phyloP scores from a whole-genome alignment of 2,797 vertebrate genomes.

The Tangara arthus region DNA sequence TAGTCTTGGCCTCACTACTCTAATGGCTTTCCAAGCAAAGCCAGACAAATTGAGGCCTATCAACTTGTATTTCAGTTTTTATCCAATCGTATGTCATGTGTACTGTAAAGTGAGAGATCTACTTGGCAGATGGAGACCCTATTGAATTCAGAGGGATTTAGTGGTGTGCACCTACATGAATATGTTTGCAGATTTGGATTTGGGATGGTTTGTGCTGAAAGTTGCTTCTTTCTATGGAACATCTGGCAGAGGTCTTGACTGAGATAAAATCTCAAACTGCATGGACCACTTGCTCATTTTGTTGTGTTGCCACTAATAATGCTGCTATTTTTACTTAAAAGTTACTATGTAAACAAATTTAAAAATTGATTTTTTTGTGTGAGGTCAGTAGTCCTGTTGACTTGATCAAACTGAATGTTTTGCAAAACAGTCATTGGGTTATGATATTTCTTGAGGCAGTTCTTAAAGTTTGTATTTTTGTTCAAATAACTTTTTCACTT shows the following conservation, averaged over 20 bases:
- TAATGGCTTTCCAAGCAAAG: conserved; percentile 11
- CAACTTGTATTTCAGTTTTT: conserved; percentile 21
- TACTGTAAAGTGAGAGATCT: background rate
- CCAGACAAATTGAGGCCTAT: conserved; percentile 36
- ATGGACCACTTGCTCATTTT: background rate
- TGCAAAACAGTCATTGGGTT: background rate
- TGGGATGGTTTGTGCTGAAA: background rate
- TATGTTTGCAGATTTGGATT: background rate
- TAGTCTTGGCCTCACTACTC: background rate
- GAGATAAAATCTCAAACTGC: conserved; percentile 18
- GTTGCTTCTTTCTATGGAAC: conserved; percentile 41
- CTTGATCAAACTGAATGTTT: background rate
- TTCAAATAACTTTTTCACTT: background rate
- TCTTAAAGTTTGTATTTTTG: background rate
- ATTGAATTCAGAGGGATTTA: background rate
- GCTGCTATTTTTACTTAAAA: conserved; percentile 32
- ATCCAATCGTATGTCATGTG: background rate
- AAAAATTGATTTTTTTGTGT: conserved; percentile 5
- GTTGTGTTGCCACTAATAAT: conserved; percentile 1
- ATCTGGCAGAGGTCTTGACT: background rate
- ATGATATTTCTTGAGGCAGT: conserved; percentile 9
- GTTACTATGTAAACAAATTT: conserved; percentile 8
- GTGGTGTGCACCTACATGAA: background rate
- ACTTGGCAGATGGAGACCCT: background rate
- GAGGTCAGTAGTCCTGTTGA: background rate